phyloP scores from a whole-genome alignment of 1,140 invertebrate genomes.

The Limonius californicus region DNA sequence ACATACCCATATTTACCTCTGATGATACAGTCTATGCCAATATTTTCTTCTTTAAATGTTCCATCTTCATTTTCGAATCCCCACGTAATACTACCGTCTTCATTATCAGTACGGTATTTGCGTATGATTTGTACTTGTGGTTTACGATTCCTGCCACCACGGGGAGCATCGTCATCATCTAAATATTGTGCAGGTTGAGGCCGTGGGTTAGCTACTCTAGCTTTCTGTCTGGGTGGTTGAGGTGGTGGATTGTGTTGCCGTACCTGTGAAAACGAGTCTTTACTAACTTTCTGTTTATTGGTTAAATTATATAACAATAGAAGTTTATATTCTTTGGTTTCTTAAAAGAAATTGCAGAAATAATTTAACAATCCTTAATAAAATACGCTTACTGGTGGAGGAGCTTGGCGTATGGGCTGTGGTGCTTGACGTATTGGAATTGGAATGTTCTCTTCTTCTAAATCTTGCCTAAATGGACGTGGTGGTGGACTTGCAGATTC shows the following conservation, averaged over 20 bases:
- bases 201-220: constrained; percentile 24
- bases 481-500: constrained; percentile 20
- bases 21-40: constrained; percentile 75
- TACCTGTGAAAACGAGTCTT: constrained; percentile 30
- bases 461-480: constrained; percentile 20
- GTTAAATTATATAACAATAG: constrained; percentile 6
- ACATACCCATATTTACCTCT: constrained; percentile 79
- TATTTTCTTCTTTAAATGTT: constrained; percentile 75
- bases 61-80: constrained; percentile 81
- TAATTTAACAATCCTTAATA: not conserved
- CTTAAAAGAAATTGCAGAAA: no score
- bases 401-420: not conserved
- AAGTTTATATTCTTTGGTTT: not conserved
- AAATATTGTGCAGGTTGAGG: constrained; percentile 26
- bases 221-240: constrained; percentile 34
- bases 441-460: not conserved
- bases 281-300: not conserved
- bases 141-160: constrained; percentile 51
- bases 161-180: constrained; percentile 27
- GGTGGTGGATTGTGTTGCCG: not conserved
- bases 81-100: constrained; percentile 80
- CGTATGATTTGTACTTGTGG: constrained; percentile 69
- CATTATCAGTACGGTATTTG: constrained; percentile 74
- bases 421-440: not conserved
- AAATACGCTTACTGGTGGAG: not conserved